Conservation (phyloP, 2,888 invertebrate species). For the Eurytoma californica region DNA sequence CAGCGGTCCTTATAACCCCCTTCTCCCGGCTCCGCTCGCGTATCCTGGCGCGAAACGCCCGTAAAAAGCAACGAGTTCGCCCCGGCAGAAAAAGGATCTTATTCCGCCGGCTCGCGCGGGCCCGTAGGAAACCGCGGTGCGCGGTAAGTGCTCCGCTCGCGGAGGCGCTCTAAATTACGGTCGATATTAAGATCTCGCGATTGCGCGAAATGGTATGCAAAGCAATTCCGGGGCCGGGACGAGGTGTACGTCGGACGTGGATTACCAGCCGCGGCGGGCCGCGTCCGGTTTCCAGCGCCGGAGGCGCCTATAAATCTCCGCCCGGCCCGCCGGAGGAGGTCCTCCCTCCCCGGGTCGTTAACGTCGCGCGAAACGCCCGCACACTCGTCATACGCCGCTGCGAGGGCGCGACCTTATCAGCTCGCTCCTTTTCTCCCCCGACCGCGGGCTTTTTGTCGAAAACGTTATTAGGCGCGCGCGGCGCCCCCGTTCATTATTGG, state of each 20-base stretch:
- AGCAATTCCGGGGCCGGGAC: constrained; percentile 66
- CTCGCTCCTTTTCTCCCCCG: neutral
- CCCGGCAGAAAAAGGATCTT: constrained; percentile 19
- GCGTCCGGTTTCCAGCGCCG: constrained; percentile 66
- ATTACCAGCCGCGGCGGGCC: constrained; percentile 24
- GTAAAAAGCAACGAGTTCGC: neutral
- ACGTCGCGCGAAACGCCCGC: neutral
- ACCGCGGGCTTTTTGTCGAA: constrained; percentile 17
- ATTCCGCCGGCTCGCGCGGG: neutral
- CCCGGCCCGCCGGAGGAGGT: too few species aligned
- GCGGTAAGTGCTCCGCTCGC: neutral
- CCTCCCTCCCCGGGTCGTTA: neutral
- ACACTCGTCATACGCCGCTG: too few species aligned
- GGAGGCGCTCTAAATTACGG: constrained; percentile 69
- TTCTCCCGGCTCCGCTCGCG: too few species aligned
- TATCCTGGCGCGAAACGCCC: too few species aligned
- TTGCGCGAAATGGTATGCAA: constrained; percentile 74
- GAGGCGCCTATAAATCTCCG: constrained; percentile 66
- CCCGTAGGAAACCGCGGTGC: neutral
- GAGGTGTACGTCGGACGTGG: neutral
- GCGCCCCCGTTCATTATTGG: constrained; percentile 38
- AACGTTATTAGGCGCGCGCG: constrained; percentile 21
- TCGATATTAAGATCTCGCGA: constrained; percentile 74
- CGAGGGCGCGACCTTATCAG: too few species aligned
- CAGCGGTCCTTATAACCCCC: too few species aligned